Base-by-base conservation (phyloP, 2,797 vertebrate species). In the Danio aesculapii region DNA sequence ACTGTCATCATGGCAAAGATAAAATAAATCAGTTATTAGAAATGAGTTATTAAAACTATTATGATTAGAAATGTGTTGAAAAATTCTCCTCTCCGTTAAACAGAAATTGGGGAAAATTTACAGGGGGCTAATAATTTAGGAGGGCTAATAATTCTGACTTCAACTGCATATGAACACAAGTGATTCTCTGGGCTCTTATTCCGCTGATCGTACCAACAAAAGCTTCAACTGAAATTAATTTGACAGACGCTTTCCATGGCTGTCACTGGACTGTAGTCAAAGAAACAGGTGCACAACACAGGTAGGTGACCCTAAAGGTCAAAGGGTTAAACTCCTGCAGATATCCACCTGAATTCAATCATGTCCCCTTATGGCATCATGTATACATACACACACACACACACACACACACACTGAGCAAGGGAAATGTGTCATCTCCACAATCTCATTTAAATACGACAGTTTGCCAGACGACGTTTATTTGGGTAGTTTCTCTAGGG, bases 261-360 rank as follows among this genome's bases (percentile, higher is more conserved):
- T 41, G 39, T 69, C 52, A 50, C 8, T 8, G n/a, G 44, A 58
- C 52, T 82, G 59, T 71, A 57, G 69, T 69, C n/a, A 59, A 43
- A 61, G 55, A 9, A 78, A 81, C 83, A 84, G 75, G 57, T 81
- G 79, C 17, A 41, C 50, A 53, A 41, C 59, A 41, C 16, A 55
- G 62, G 62, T 12, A 53, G 12, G 6, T 52, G 44, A 78, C 47
- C 63, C 47, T 8, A 47, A 21, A 46, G 19, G 76, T 74, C 75
- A 78, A 58, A 77, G 46, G 53, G 73, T 77, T 77, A 68, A 74
- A 71, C 6, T 67, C 52, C 7, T 52, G 62, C 78, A 61, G 68
- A 17, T 50, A 77, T 50, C 59, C 9, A 43, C 21, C 52, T 72
- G 59, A 63, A 39, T 57, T 4, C 13, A 67, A 53, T 68, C 16